These are phyloP conservation scores for Aphelocoma coerulescens DNA, from an alignment of 2,113 vertebrate genomes.

Conservation along the genomic window DNA sequence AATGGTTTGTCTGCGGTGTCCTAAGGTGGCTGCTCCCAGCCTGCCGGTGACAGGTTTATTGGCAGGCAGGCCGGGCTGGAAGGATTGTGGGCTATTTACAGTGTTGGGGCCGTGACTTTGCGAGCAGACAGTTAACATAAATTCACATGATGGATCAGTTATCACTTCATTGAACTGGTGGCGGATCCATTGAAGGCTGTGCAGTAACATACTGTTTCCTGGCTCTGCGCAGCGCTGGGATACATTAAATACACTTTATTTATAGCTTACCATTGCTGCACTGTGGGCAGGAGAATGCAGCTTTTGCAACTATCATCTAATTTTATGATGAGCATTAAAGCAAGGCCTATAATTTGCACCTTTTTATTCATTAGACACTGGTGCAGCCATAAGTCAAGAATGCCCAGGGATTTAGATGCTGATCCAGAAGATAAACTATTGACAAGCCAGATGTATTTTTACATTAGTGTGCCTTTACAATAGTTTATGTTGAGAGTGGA, in stretches of 20 bases:
- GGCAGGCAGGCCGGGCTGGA: constrained; percentile 72
- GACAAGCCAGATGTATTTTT: constrained; percentile 87
- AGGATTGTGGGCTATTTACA: constrained; percentile 79
- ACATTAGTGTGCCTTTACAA: constrained; percentile 83
- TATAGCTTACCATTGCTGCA: constrained; percentile 72
- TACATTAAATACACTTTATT: constrained; percentile 87
- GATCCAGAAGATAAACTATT: constrained; percentile 84
- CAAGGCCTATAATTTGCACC: constrained; percentile 81
- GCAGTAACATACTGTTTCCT: constrained; percentile 75
- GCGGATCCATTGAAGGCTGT: constrained; percentile 77
- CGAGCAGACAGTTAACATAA: constrained; percentile 83
- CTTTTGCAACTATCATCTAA: constrained; percentile 82
- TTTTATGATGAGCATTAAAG: constrained; percentile 86
- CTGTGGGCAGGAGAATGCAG: constrained; percentile 79
- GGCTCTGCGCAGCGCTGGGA: constrained; percentile 73
- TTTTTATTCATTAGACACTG: constrained; percentile 85
- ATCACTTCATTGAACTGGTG: constrained; percentile 83
- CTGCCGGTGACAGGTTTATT: constrained; percentile 79
- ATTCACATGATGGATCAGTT: constrained; percentile 84
- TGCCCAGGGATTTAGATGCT: constrained; percentile 80
- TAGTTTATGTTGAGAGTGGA: constrained; percentile 84
- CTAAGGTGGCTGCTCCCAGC: constrained; percentile 69
- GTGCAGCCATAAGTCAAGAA: constrained; percentile 81
- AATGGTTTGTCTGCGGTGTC: constrained; percentile 69
- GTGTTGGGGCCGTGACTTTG: constrained; percentile 79